Evolutionary conservation across 2,797 vertebrate genomes (phyloP).

Genomic region (Sciurus vulgaris): DNA sequence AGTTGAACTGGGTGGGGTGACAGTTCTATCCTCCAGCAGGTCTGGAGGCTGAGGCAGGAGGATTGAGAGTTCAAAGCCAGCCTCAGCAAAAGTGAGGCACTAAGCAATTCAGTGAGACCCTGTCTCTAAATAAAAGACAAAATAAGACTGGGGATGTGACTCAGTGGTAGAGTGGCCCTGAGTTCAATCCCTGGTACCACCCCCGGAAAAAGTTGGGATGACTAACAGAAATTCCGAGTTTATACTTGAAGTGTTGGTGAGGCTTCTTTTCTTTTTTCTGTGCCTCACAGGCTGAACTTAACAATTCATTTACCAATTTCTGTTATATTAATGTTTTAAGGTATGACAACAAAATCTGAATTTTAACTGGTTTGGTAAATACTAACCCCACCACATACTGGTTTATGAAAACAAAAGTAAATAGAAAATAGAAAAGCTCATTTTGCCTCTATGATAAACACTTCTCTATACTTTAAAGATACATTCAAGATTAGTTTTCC

Average conservation of each 20-base stretch:
- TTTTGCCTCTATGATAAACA: neutral
- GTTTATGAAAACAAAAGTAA: slow-evolving; percentile 31
- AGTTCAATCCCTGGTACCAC: too few species aligned
- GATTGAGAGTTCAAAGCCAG: too few species aligned
- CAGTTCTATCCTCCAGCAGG: too few species aligned
- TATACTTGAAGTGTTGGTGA: neutral
- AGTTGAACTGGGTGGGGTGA: too few species aligned
- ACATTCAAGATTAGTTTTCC: neutral
- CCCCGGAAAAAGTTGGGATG: neutral
- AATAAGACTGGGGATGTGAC: too few species aligned
- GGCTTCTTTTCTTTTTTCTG: neutral
- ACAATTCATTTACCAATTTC: slow-evolving; percentile 31
- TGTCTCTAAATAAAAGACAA: too few species aligned
- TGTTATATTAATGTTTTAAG: neutral
- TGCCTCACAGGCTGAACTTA: neutral
- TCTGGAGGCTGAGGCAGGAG: too few species aligned
- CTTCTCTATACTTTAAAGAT: neutral
- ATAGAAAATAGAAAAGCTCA: neutral
- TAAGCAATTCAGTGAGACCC: too few species aligned
- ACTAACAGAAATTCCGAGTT: slow-evolving; percentile 8
- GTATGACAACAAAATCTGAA: neutral
- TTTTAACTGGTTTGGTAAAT: slow-evolving; percentile 8
- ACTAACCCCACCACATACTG: neutral
- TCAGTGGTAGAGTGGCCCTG: too few species aligned
- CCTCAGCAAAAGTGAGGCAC: too few species aligned